Evolutionary conservation across 2,113 vertebrate genomes (phyloP).

Genomic region (Gallinago paraguaiae): DNA sequence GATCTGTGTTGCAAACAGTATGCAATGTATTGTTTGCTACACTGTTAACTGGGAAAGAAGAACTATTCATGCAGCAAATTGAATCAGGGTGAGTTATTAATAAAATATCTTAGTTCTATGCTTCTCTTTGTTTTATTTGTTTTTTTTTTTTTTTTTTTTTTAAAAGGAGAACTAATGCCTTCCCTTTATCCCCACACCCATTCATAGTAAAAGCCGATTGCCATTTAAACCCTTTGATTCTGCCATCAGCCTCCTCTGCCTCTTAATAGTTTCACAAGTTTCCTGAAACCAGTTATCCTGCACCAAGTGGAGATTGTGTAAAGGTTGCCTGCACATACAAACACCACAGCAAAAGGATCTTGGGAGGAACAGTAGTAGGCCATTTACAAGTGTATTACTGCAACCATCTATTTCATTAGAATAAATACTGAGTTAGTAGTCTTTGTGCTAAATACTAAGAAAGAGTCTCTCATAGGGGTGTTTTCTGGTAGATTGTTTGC

Average conservation of each 20-base stretch:
- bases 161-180: neutral
- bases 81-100: neutral
- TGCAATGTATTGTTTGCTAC: neutral
- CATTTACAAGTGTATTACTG: neutral
- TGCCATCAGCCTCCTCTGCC: neutral
- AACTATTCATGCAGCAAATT: neutral
- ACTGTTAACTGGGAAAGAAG: neutral
- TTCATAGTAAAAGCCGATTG: neutral
- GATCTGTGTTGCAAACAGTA: neutral
- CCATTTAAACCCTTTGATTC: neutral
- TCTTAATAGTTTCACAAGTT: neutral
- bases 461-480: neutral
- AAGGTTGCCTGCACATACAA: neutral
- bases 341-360: neutral
- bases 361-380: neutral
- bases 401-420: neutral
- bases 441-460: neutral
- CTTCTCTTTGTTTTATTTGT: neutral
- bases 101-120: neutral
- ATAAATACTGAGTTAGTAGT: neutral
- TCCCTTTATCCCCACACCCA: neutral
- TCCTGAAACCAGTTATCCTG: neutral
- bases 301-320: fast-evolving
- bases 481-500: neutral
- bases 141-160: neutral